Conservation (phyloP, 2,888 invertebrate species). For the Argyra leucocephala region DNA sequence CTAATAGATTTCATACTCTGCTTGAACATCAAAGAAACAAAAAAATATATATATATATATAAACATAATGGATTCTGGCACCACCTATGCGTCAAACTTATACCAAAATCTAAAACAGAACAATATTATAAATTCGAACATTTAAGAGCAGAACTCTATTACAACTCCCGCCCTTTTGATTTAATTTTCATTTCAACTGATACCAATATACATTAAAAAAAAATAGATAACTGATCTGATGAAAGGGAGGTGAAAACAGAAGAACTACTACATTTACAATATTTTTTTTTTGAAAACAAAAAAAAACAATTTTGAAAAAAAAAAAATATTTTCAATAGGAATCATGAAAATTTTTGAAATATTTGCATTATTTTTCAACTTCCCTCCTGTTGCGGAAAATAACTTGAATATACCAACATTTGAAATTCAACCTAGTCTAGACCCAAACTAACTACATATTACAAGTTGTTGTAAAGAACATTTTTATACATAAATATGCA, state of each 20-base stretch:
- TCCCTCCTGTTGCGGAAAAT: no score
- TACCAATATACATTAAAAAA: no score
- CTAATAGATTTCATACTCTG: constrained; percentile 1
- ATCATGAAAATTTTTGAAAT: background rate
- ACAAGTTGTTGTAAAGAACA: no score
- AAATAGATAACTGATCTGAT: background rate
- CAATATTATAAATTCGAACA: background rate
- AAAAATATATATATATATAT: background rate
- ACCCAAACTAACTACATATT: no score
- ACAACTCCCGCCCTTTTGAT: background rate
- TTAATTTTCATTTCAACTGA: background rate
- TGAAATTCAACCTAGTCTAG: no score
- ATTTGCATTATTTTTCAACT: background rate
- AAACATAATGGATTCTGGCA: background rate
- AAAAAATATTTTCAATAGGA: background rate
- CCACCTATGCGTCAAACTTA: background rate
- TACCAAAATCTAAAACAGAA: background rate
- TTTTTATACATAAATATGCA: no score
- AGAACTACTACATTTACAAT: background rate
- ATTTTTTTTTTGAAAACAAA: background rate
- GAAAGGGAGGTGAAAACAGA: background rate
- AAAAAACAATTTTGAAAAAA: background rate
- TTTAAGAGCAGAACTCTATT: background rate
- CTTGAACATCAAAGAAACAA: background rate
- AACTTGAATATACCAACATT: no score